Evolutionary conservation across 2,113 vertebrate species (phyloP), one percentile per base, ranked within the genome.

Genomic region (Amphilophus citrinellus): DNA sequence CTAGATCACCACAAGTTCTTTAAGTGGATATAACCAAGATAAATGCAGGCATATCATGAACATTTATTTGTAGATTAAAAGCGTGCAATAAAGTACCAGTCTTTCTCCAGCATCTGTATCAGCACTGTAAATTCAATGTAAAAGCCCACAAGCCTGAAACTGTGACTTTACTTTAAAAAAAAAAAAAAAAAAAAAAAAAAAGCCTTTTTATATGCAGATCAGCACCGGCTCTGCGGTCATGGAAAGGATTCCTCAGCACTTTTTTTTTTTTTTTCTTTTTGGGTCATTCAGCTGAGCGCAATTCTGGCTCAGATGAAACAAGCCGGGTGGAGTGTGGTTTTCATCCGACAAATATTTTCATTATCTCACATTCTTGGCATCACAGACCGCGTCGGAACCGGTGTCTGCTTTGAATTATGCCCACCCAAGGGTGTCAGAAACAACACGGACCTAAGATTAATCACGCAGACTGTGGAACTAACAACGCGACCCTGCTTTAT

Each of bases 301-400:
- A 65, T 82, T 85, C 65, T 84, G 82, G 79, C 63, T 77, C 79
- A 59, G n/a, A 90, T 88, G 65, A 91, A 93, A 91, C 81, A 79
- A 61, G 47, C 76, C 57, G 80, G 65, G 80, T 77, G 88, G 90
- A 91, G 80, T 80, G 79, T 80, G 81, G 71, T 84, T 92, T 90
- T 91, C 87, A 91, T 92, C 83, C 77, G 82, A 91, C 75, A 93
- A 88, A 92, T 93, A 93, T 93, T 95, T 95, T 93, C 90, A 92
- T 91, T 90, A 93, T 95, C 88, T 93, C 89, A 90, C 87, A 91
- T 95, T 94, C 88, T 88, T 93, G 92, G 85, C 88, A 89, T 80
- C 53, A 73, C 77, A 71, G 73, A 73, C 77, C 37, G 37, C 63
- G 61, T 86, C 77, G 22, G 79, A 88, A 84, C 61, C n/a, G 53